Evolutionary conservation across 2,888 invertebrate species (phyloP), one percentile per base, ranked within the genome.

Genomic region (Lamproptera curius): DNA sequence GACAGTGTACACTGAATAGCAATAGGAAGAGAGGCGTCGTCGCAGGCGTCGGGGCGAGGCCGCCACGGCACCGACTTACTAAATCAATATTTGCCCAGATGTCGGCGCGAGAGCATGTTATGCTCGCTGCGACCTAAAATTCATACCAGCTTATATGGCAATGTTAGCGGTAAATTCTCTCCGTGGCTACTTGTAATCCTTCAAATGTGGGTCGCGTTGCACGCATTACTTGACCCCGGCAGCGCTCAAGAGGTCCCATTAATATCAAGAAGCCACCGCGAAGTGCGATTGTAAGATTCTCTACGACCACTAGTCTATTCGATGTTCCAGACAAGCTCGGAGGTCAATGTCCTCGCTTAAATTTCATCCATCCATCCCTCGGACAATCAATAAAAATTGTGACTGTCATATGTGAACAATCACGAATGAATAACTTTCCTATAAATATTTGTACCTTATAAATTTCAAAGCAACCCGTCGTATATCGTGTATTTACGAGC

Each of bases 31-130:
- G 26, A 48, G 33, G 26, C 48, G 28, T 28, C 20, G 61, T 58
- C 61, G 70, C 66, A 66, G 68, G 62, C 64, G 66, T 65, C 61
- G 65, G 63, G 63, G 68, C 71, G 48, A 35, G 39, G 57, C 62
- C 62, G 81, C 82, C 79, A 77, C 35, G 77, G 63, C 76, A 76
- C 72, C 81, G 70, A 75, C 84, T 83, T 84, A 87, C 85, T 83
- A 85, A 86, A 85, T 86, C 86, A 87, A 87, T 87, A 87, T 87
- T 87, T 85, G 86, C 84, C 75, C 86, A 87, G 86, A 84, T 86
- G 86, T 83, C 80, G 83, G 80, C 76, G 74, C 76, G 83, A 86
- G 84, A 87, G 81, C 84, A 84, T 77, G 77, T 76, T 80, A 76
- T 83, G 79, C 83, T 82, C 80, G 78, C 76, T 73, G 76, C 81